Evolutionary conservation across 1,140 invertebrate genomes (phyloP), one percentile per base, ranked within the genome.

Genomic region (Musca vetustissima): DNA sequence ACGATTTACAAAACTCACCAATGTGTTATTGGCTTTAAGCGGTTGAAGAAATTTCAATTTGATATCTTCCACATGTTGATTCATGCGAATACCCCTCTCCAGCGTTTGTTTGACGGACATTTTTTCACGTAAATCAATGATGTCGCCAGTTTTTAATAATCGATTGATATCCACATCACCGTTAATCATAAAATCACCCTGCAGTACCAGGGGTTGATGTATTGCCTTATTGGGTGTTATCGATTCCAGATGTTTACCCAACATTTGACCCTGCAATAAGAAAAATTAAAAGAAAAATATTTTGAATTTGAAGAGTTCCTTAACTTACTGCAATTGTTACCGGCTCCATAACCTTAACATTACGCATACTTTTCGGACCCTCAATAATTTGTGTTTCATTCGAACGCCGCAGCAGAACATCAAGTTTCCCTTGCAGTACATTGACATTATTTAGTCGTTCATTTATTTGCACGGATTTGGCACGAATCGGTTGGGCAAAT

Each of bases 371-470:
- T 70, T 85, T 85, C 1, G 57, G 17, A 4, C 81, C 83, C 7
- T 70, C 74, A 7, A 86, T 79, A 15, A 81, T 69, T 73, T 85
- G 85, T 1, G 74, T 76, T 22, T 81, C 67, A 55, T 74, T 69
- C 0, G 73, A 66, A 32, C 83, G 67, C 49, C 73, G 81, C 6
- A 83, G 72, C 48, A 86, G 71, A 50, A 85, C 73, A 71, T 85
- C 79, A 4, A 86, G 75, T 47, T 75, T 70, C 25, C 83, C 80
- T 2, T 83, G 64, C 61, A 73, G 64, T 0, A 85, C 81, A 48
- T 76, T 68, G 57, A 85, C 82, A 21, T 84, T 74, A 71, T 85
- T 84, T 9, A 85, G 66, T 13, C 75, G 74, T n/a, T 81, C 69
- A 15, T 72, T 69, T 17, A 85, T 78, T 1, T 70, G 2, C n/a